Evolutionary conservation across 2,113 vertebrate species (phyloP).

Genomic region (Apodemus speciosus): DNA sequence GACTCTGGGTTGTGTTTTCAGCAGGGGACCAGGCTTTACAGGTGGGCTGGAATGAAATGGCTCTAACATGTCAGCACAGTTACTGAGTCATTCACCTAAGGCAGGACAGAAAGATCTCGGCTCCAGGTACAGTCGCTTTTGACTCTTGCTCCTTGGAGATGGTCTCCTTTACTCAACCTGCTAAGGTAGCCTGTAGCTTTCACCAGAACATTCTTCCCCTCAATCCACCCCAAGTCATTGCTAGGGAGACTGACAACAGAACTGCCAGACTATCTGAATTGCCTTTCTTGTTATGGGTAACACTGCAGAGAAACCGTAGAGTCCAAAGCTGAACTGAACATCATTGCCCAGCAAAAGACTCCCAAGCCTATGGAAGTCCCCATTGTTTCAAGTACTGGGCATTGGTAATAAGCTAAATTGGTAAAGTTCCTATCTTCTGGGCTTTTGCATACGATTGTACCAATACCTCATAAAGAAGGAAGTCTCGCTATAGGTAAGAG

Average conservation of each 20-base stretch:
- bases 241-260: background rate
- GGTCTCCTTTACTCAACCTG: background rate
- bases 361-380: background rate
- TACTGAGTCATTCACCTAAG: background rate
- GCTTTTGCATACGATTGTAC: background rate
- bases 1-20: background rate
- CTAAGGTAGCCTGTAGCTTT: background rate
- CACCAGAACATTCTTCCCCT: background rate
- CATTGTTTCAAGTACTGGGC: background rate
- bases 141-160: background rate
- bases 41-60: constrained; percentile 8
- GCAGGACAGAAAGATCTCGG: background rate
- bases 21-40: background rate
- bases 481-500: background rate
- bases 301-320: background rate
- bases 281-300: background rate
- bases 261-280: background rate
- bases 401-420: background rate
- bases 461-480: background rate
- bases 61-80: background rate
- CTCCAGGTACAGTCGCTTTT: no score
- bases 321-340: background rate
- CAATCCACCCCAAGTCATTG: background rate
- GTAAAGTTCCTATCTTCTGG: background rate
- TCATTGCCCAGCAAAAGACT: background rate